Evolutionary conservation across 2,113 vertebrate species (phyloP).

Genomic region (Colinus virginianus): DNA sequence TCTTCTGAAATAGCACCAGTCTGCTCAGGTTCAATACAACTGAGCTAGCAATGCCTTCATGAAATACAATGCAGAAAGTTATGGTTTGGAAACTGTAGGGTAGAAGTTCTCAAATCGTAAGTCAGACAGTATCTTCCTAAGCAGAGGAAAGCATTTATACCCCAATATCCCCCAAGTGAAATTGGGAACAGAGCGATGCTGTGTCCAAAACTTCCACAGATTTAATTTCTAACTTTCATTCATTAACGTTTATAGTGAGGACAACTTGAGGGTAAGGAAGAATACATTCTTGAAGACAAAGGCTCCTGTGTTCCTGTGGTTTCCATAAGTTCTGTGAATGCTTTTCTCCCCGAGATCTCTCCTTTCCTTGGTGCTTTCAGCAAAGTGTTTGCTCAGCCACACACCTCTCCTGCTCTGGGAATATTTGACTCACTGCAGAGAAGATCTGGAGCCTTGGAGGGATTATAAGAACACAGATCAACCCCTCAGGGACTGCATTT

Average conservation of each 20-base stretch:
- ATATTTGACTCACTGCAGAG: slow-evolving; percentile 76
- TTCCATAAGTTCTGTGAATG: background rate
- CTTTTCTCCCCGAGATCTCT: background rate
- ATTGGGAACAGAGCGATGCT: background rate
- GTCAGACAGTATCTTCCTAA: background rate
- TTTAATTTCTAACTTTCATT: background rate
- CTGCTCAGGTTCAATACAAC: background rate
- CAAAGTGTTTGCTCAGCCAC: slow-evolving; percentile 10
- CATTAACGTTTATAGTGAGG: background rate
- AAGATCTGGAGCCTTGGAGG: slow-evolving; percentile 68
- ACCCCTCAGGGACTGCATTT: slow-evolving; percentile 20
- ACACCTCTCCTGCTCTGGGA: slow-evolving; percentile 75
- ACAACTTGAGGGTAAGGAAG: background rate
- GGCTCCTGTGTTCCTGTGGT: background rate
- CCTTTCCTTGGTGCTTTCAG: background rate
- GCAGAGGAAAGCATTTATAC: fast-evolving
- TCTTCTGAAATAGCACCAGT: background rate
- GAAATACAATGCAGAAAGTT: background rate
- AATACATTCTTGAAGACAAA: background rate
- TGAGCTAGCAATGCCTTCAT: background rate
- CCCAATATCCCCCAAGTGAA: fast-evolving
- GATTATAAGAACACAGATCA: slow-evolving; percentile 52
- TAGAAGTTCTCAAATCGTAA: background rate
- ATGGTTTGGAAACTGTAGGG: background rate
- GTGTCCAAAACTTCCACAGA: background rate